Evolutionary conservation across 2,113 vertebrate genomes (phyloP).

Genomic region (Sapayoa aenigma): DNA sequence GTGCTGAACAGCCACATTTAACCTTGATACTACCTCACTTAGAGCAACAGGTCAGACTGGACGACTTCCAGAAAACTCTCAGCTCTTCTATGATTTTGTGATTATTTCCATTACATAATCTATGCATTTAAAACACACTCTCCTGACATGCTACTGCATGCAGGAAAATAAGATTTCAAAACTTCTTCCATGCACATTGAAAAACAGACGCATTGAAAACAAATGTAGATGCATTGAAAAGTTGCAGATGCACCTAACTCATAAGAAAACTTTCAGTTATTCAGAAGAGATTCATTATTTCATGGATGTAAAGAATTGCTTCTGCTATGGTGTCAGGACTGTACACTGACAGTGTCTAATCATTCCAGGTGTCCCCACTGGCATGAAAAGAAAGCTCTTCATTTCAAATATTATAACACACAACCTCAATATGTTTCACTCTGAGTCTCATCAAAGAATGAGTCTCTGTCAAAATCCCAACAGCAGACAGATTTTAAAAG

Average conservation of each 20-base stretch:
- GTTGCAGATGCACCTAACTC: not conserved
- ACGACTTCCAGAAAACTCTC: not conserved
- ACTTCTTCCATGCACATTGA: not conserved
- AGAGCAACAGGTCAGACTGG: not conserved
- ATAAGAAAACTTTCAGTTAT: not conserved
- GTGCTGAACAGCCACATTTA: not conserved
- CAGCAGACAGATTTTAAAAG: not conserved
- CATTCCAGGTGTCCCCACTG: not conserved
- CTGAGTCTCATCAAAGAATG: constrained; percentile 14
- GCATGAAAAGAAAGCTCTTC: constrained; percentile 24
- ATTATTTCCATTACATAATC: not conserved
- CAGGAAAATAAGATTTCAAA: not conserved
- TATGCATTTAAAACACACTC: not conserved
- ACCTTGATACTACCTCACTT: not conserved
- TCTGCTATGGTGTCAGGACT: not conserved
- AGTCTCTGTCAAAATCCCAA: not conserved
- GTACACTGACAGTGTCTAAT: not conserved
- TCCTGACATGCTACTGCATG: not conserved
- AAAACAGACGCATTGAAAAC: not conserved
- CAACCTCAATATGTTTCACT: not conserved
- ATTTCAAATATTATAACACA: constrained; percentile 18
- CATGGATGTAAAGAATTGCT: not conserved
- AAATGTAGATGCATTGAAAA: not conserved
- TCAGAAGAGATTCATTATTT: not conserved
- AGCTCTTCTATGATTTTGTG: not conserved